These are phyloP conservation scores for Xestia rhomboidea DNA, from an alignment of 2,888 invertebrate species.

Conservation along the genomic window DNA sequence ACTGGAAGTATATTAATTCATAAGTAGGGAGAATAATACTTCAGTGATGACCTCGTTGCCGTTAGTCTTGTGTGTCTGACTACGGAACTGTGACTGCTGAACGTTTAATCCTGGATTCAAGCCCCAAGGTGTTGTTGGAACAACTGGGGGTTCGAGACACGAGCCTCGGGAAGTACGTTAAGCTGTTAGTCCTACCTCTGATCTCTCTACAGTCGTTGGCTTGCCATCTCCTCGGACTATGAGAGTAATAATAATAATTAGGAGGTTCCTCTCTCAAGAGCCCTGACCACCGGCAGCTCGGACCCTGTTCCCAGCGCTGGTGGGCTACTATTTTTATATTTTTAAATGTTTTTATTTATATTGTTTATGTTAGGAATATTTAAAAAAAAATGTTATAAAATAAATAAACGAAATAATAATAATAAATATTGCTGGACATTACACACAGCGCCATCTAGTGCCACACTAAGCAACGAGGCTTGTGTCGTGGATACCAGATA, in stretches of 20 bases:
- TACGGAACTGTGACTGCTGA: neutral
- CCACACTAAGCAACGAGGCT: too few relatives aligned
- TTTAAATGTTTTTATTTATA: too few relatives aligned
- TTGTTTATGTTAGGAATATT: too few relatives aligned
- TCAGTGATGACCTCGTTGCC: neutral
- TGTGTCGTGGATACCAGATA: too few relatives aligned
- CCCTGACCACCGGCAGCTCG: too few relatives aligned
- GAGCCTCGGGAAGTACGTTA: neutral
- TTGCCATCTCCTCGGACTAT: neutral
- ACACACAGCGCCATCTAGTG: too few relatives aligned
- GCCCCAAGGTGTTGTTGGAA: neutral
- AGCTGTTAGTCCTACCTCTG: neutral
- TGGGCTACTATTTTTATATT: too few relatives aligned
- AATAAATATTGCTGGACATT: too few relatives aligned
- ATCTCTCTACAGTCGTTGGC: neutral
- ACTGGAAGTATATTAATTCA: neutral
- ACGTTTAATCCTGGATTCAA: neutral
- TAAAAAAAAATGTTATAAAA: too few relatives aligned
- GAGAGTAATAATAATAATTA: neutral
- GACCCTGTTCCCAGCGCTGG: too few relatives aligned
- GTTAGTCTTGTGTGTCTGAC: neutral
- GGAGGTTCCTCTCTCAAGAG: too few relatives aligned
- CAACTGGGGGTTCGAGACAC: neutral
- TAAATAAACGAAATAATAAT: too few relatives aligned
- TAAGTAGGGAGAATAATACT: neutral